Evolutionary conservation across 1,140 invertebrate species (phyloP), one percentile per base, ranked within the genome.

Genomic region (Magallana ariakensis): DNA sequence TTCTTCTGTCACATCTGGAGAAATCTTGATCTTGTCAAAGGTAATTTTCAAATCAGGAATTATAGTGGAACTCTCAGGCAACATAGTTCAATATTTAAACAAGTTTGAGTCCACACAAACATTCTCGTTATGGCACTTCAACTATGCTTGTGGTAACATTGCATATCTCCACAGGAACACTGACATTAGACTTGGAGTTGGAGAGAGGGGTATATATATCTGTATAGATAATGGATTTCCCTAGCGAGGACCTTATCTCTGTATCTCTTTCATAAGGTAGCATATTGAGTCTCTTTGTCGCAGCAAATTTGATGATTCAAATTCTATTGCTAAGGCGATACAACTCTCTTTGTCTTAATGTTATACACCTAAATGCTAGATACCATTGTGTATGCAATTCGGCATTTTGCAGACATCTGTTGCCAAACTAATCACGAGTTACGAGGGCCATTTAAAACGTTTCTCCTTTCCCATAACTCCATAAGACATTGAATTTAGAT

Each of bases 1-100:
- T 22, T 89, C 85, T 33, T 86, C 56, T 6, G 22, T 81, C 85
- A 89, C n/a, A 84, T 11, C 62, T 58, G 84, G 87, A 86, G 82
- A 54, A 54, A n/a, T 62, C 85, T 83, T 22, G 75, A 83, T 13
- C 87, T 66, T 15, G 46, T 58, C n/a, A 46, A 46, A 46, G 33
- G 5, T 46, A 5, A 2, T 46, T 46, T 16, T 55, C 15, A 66
- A 66, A 22, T 46, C 9, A 81, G 83, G 22, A 87, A 22, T n/a
- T 82, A 70, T 54, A 26, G 46, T 54, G 84, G 60, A 11, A 11
- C 22, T 82, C 26, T n/a, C 46, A 82, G 81, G 22, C 85, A 88
- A 8, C 22, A 10, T n/a, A 15, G 81, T 56, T 13, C 19, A 53
- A 19, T 57, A 58, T 26, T 46, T 19, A 6, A 54, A 54, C 66